A percentile compares a stretch with the other conserved stretches of the same genome.
These are phyloP conservation scores for Caradrina kadenii DNA, from an alignment of 2,888 invertebrate genomes.

Conservation along the genomic window DNA sequence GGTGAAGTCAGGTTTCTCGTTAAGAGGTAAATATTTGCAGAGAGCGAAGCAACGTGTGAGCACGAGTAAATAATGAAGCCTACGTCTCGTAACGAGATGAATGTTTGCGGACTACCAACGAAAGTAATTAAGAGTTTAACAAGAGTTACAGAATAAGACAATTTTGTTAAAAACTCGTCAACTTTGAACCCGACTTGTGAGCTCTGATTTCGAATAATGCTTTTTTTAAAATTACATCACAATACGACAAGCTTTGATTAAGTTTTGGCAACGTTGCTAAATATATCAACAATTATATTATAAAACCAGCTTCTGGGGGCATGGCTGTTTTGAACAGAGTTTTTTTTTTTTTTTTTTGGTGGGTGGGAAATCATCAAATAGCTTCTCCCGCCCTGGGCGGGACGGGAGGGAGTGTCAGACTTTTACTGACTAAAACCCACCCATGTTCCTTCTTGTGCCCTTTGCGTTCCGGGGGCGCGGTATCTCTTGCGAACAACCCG, in stretches of 20 bases:
- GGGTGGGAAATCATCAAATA: too few species aligned
- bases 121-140: constrained; percentile 89
- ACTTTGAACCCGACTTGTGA: constrained; percentile 55
- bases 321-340: too few species aligned
- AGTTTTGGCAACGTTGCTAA: not conserved
- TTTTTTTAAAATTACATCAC: not conserved
- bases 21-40: constrained; percentile 87
- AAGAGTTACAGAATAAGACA: constrained; percentile 80
- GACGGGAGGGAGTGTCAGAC: too few species aligned
- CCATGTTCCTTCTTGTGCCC: too few species aligned
- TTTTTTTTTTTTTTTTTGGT: too few species aligned
- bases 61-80: constrained; percentile 87
- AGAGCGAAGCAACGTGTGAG: constrained; percentile 82
- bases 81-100: constrained; percentile 84
- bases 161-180: constrained; percentile 76
- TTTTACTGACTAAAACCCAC: too few species aligned
- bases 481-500: too few species aligned
- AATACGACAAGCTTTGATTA: constrained; percentile 9
- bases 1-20: constrained; percentile 87
- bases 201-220: constrained; percentile 46
- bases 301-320: not conserved
- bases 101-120: constrained; percentile 87
- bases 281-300: not conserved
- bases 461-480: too few species aligned
- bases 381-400: too few species aligned